Conservation (phyloP, 30 jellyfish, hydroid and myxozoan species). For the Aurelia coerulea region DNA sequence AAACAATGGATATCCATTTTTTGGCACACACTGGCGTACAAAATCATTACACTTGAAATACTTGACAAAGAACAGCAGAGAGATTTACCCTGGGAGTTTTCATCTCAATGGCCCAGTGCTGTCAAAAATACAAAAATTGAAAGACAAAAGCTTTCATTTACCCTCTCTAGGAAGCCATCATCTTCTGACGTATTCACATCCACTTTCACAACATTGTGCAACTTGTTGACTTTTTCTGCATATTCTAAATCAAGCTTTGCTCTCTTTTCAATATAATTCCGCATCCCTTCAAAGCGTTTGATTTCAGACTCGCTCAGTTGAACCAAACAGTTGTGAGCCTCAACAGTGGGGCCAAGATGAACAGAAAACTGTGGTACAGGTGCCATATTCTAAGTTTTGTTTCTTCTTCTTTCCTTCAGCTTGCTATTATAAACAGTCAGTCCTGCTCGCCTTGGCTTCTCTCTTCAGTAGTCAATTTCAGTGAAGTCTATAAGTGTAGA, state of each 20-base stretch:
- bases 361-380: conserved; percentile 6
- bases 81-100: no score
- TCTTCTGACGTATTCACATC: conserved; percentile 19
- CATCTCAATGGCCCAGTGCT: no score
- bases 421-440: no score
- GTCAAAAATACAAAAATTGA: no score
- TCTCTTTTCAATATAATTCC: conserved; percentile 67
- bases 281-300: conserved; percentile 71
- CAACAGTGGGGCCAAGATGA: conserved; percentile 39
- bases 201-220: conserved; percentile 28
- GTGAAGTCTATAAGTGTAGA: no score
- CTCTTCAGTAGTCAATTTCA: no score
- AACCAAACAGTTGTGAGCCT: conserved; percentile 20
- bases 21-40: no score
- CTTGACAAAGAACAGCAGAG: no score
- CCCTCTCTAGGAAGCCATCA: conserved; percentile 76
- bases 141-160: background rate
- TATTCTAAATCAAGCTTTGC: conserved; percentile 73
- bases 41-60: no score
- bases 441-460: no score
- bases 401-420: no score
- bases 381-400: background rate
- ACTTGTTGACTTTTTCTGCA: conserved; percentile 71
- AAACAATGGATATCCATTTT: no score
- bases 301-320: conserved; percentile 58